Percentiles rank a stretch among this genome's conserved stretches.
phyloP scores from a whole-genome alignment of 35 echinoderm and acorn worm genomes.

The Apostichopus japonicus region DNA sequence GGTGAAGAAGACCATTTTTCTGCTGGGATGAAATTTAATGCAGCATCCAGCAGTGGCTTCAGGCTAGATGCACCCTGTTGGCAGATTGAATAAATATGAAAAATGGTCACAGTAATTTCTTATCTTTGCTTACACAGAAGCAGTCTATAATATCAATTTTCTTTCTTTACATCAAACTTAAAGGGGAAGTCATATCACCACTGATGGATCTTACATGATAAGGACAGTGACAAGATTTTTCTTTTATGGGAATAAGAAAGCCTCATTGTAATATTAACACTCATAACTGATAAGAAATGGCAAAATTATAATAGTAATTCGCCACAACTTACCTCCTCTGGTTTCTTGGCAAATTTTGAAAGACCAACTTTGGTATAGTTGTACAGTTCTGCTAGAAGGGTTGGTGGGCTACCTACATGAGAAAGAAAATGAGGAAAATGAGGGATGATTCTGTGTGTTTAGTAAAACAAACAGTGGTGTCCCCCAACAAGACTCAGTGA shows the following conservation, averaged over 20 bases:
- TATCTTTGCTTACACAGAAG: too few relatives aligned
- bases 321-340: conserved; percentile 43
- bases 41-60: conserved; percentile 63
- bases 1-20: conserved; percentile 76
- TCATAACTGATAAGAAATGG: not conserved
- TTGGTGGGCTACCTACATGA: conserved; percentile 31
- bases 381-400: conserved; percentile 43
- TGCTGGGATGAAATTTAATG: conserved; percentile 72
- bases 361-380: conserved; percentile 61
- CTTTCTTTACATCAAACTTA: too few relatives aligned
- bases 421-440: not conserved
- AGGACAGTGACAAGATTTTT: too few relatives aligned
- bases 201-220: too few relatives aligned
- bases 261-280: too few relatives aligned
- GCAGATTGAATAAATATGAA: not conserved
- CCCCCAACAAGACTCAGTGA: too few relatives aligned
- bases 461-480: too few relatives aligned
- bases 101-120: too few relatives aligned
- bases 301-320: not conserved
- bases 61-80: conserved; percentile 61
- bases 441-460: too few relatives aligned
- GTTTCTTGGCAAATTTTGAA: conserved; percentile 54
- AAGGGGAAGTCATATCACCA: too few relatives aligned
- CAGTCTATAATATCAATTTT: too few relatives aligned
- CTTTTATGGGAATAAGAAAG: too few relatives aligned